Evolutionary conservation across 2,888 invertebrate genomes (phyloP), one percentile per base, ranked within the genome.

Genomic region (Eudemis profundana): DNA sequence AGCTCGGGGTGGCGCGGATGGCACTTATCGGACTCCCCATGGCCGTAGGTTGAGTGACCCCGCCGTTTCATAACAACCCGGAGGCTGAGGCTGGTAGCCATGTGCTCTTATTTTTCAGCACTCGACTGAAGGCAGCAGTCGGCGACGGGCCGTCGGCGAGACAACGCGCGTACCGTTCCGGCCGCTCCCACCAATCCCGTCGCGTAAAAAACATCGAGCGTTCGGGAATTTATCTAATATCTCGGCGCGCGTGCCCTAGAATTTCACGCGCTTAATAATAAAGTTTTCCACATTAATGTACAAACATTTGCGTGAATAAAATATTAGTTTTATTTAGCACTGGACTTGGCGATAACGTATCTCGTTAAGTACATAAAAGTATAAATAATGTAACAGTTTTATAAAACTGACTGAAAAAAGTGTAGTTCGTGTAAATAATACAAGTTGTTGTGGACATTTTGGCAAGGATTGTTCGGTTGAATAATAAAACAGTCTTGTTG

Each of bases 181-280:
- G 67, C 69, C 61, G 51, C 47, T 50, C 64, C 40, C 47, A 54
- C 46, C 70, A 72, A 69, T 61, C 61, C 71, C 72, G 76, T 66
- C 83, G 84, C 90, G 90, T 89, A 86, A 87, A 87, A 78, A 86
- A 90, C 84, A 85, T 90, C 90, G 89, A 86, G 69, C 68, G 67
- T 69, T 71, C 68, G 70, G 73, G 72, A 75, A 74, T 68, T 70
- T 44, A 70, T 72, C 65, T 67, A 61, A 67, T 56, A 51, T 47
- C 47, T 64, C 46, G 12, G 17, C 38, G 60, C 64, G 64, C 21
- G 51, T 33, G 65, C 53, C 59, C 64, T 40, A 47, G 46, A 53
- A 65, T 65, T 56, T 40, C 10, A 40, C 46, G 46, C 15, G 33
- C 10, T 44, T 64, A n/a, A 38, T 59, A 64, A 53, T 53, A 53